Conservation (phyloP, 2,113 vertebrate species). For the Nothocercus nigrocapillus region DNA sequence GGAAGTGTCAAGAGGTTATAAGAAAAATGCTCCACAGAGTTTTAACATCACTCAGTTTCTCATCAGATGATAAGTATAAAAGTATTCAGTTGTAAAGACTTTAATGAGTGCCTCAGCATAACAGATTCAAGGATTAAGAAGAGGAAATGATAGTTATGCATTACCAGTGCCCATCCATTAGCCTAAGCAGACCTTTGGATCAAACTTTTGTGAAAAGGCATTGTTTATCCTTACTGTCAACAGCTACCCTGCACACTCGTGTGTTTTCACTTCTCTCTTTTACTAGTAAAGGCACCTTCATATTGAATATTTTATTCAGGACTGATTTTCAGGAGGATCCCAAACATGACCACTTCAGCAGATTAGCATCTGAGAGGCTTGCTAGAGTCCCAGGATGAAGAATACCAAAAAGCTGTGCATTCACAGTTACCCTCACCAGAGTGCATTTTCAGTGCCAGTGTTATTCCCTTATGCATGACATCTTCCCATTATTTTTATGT, state of each 20-base stretch:
- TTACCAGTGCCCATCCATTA: neutral
- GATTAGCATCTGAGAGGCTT: neutral
- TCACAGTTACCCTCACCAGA: neutral
- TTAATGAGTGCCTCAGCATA: neutral
- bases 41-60: neutral
- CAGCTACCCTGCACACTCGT: neutral
- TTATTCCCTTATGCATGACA: neutral
- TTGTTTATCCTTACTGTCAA: neutral
- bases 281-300: neutral
- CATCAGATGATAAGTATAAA: neutral
- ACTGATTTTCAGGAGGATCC: neutral
- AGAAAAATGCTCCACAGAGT: neutral
- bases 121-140: neutral
- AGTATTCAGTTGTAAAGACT: neutral
- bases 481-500: neutral
- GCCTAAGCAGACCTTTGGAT: neutral
- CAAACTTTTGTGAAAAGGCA: neutral
- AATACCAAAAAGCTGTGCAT: neutral
- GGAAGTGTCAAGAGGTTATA: neutral
- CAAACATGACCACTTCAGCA: neutral
- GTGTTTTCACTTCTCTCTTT: neutral
- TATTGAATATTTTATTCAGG: neutral
- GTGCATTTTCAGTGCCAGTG: neutral
- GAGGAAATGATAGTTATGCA: neutral
- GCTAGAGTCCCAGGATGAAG: neutral